Base-by-base conservation (phyloP, 2,888 invertebrate species). In the Luperina nickerlii region DNA sequence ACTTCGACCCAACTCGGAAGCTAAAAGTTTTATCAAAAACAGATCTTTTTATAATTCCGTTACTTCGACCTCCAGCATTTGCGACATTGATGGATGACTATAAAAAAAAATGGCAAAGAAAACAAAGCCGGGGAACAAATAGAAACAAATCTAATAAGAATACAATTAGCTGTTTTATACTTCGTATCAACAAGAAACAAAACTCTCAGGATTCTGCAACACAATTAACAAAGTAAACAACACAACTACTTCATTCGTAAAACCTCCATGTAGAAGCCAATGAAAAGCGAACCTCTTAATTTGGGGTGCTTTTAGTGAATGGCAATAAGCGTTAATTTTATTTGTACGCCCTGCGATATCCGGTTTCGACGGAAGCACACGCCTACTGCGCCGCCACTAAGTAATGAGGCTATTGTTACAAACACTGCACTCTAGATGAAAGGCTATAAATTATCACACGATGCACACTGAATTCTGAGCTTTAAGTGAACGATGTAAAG, bases 381-480 rank as follows among this genome's bases (percentile, higher is more conserved):
- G 95, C 96, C 96, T 94, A 93, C 94, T 91, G 87, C 90, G 90
- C 90, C 90, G 88, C 91, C 91, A 93, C 95, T 96, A 96, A 97
- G 96, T 97, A 96, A 97, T 96, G 95, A 96, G 94, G 93, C 94
- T 94, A 94, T 92, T 94, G 93, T 94, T 95, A 95, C 95, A 93
- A 89, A 90, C 90, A 90, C 87, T 92, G 91, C 91, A 90, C 91
- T 91, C 88, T 89, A 88, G 89, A 89, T 90, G 90, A 92, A 92
- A 92, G 92, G 92, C 86, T 86, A 89, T 90, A 90, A 91, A 92
- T 92, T 90, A 90, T 85, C 86, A 77, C 83, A 77, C 69, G 32
- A 79, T 81, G 65, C 74, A 79, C 89, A 87, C 51, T 84, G 77
- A 74, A 91, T 88, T 92, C 82, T 90, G 84, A 89, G 82, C 91